These are phyloP conservation scores for Molossus alvarezi DNA, from an alignment of 2,797 vertebrate species.

Conservation along the genomic window DNA sequence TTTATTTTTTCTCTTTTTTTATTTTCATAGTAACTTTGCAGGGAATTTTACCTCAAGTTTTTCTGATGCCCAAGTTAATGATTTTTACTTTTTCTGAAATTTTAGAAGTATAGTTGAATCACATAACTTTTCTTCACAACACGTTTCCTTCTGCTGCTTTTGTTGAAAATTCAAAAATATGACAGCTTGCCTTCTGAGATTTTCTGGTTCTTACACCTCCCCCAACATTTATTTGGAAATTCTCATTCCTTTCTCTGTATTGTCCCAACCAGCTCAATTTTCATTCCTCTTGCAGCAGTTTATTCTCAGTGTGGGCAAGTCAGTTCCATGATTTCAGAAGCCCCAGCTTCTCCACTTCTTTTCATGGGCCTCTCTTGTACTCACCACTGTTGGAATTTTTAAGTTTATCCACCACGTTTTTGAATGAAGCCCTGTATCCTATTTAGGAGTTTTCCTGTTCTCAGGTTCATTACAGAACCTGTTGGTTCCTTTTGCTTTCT, in stretches of 20 bases:
- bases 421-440: not conserved
- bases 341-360: not conserved
- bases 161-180: not conserved
- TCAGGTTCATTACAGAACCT: not conserved
- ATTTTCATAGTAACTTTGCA: not conserved
- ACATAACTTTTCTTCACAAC: not conserved
- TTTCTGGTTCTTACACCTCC: not conserved
- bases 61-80: not conserved
- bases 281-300: not conserved
- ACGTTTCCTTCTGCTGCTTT: not conserved
- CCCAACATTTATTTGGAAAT: not conserved
- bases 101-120: not conserved
- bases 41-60: constrained; percentile 13
- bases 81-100: constrained; percentile 9
- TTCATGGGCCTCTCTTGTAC: accelerated
- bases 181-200: not conserved
- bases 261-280: not conserved
- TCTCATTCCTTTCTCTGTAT: not conserved
- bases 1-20: not conserved
- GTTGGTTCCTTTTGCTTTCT: not conserved
- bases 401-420: not conserved
- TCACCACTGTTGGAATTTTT: not conserved
- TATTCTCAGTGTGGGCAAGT: not conserved
- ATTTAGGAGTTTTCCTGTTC: not conserved
- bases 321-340: not conserved